Evolutionary conservation across 2,888 invertebrate genomes (phyloP), one percentile per base, ranked within the genome.

Genomic region (Morpho achilles): DNA sequence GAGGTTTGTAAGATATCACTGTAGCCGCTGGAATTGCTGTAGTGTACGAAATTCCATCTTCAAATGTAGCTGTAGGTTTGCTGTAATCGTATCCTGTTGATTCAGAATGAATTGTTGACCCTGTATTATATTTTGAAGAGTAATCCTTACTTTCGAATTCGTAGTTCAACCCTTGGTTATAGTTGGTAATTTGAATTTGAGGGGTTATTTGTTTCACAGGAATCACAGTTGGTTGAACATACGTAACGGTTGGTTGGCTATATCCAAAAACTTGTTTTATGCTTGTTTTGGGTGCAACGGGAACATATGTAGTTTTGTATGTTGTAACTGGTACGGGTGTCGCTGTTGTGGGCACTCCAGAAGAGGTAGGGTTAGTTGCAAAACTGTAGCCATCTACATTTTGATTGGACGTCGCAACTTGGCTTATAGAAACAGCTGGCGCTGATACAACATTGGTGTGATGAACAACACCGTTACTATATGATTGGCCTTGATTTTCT

Each of bases 201-300:
- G 85, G 82, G 50, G 77, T 77, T 2, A 74, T 69, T 63, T 83
- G 76, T 32, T 80, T 77, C 0, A 84, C 73, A 42, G 81, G 71
- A 10, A 84, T 70, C 8, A 79, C 71, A 2, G 82, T 76, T 2
- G 88, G 87, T 69, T 87, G 86, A 4, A 90, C 86, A 47, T 79
- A 82, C 2, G 91, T 87, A 1, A 91, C 75, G 43, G 83, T 77
- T 7, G 91, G 88, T 67, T 87, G 88, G 44, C 86, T 74, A 58
- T 81, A 80, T 8, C 87, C 86, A 50, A 91, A 90, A 62, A 91
- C 72, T 77, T 91, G 84, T 63, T 86, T 87, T 3, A 90, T 72
- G 60, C 76, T 85, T 1, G 84, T 79, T 64, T 77, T 89, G 8
- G 90, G 88, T 41, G 73, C 74, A 73, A 83, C 76, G 43, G 87